Evolutionary conservation across 1,140 invertebrate species (phyloP), one percentile per base, ranked within the genome.

Genomic region (Lepidurus arcticus): DNA sequence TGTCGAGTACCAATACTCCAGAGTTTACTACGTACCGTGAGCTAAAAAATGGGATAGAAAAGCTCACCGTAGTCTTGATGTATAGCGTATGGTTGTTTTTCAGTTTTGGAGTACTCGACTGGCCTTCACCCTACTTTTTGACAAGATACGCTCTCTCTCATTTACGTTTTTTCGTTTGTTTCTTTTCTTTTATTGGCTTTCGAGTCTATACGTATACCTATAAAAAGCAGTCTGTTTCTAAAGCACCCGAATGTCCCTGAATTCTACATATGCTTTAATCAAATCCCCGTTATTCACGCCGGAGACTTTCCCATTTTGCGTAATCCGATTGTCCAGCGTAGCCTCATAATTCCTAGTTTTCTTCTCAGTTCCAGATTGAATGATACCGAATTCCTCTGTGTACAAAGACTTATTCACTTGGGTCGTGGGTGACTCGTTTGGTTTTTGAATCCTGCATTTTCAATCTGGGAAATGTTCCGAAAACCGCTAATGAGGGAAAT

Each of bases 361-460:
- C 53, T 16, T 65, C 21, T 65, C 21, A n/a, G 10, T 10, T 47
- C 10, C 16, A 7, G 16, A n/a, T 65, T 65, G 53, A 65, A n/a
- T 9, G 34, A 34, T 34, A 16, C 53, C 53, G 13, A 65, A 65
- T 65, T 65, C 13, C 21, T 65, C 13, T n/a, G 21, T 34, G 34
- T 21, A 65, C 7, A 65, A 21, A 21, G 53, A 13, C 53, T 9
- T 65, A 7, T 16, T 16, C 9, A 21, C 53, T 7, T 65, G 53
- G 53, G 53, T 65, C 53, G 53, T 65, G 53, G 53, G 53, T 65
- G 53, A 34, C 34, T 65, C 53, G 53, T 65, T n/a, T 65, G 53
- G 9, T 7, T 65, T 21, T 21, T 13, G 16, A 65, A 21, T n/a
- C 21, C 6, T 1, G 53, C 53, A 9, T 21, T 65, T 13, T 21